phyloP scores from a whole-genome alignment of 2,113 vertebrate genomes.

The Bufo bufo region DNA sequence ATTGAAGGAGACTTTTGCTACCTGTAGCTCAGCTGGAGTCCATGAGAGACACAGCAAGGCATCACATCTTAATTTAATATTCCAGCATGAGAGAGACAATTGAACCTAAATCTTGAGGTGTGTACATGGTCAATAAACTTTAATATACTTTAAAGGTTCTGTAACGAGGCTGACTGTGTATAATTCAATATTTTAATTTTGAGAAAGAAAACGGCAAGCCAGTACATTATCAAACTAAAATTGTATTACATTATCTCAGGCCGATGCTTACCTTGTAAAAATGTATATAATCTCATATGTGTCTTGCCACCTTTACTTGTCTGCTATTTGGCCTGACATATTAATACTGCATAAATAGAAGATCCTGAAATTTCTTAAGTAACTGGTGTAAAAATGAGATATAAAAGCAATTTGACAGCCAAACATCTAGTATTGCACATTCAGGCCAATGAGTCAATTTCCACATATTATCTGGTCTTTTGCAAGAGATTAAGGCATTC shows the following conservation, averaged over 20 bases:
- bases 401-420: constrained; percentile 61
- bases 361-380: constrained; percentile 49
- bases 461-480: constrained; percentile 52
- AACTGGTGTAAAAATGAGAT: constrained; percentile 59
- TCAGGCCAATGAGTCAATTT: constrained; percentile 48
- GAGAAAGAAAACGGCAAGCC: constrained; percentile 72
- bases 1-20: constrained; percentile 98
- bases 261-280: constrained; percentile 44
- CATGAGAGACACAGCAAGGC: constrained; percentile 70
- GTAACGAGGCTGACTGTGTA: constrained; percentile 72
- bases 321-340: constrained; percentile 57
- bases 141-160: constrained; percentile 80
- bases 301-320: constrained; percentile 48
- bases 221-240: constrained; percentile 65
- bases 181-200: constrained; percentile 82
- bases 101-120: constrained; percentile 75
- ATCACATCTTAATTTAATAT: constrained; percentile 82
- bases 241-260: constrained; percentile 61
- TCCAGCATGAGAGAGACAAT: constrained; percentile 81
- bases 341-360: constrained; percentile 62
- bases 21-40: constrained; percentile 94
- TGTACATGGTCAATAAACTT: constrained; percentile 80
- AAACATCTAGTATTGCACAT: constrained; percentile 48
- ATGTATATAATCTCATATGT: constrained; percentile 44
- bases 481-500: constrained; percentile 54